Base-by-base conservation (phyloP, 1,140 invertebrate genomes). In the Melipona quadrifasciata region DNA sequence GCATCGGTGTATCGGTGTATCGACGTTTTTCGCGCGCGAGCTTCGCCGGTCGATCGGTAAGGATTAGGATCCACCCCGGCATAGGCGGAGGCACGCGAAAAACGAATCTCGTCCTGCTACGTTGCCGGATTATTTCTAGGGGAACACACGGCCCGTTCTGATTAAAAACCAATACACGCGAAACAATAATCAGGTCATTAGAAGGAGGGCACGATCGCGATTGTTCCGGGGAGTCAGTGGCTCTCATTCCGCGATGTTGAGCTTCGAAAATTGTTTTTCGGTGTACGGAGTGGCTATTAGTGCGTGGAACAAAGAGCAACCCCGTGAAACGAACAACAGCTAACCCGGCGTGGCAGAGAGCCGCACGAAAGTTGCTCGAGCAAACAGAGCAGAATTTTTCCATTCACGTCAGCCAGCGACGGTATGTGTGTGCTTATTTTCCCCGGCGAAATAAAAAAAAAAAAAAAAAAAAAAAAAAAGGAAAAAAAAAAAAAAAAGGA, bases 151-250 rank as follows among this genome's bases (percentile, higher is more conserved):
- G 12, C 19, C 4, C 39, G 21, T 65, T 67, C 19, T 51, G n/a
- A 78, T 77, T 65, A 47, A 78, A 78, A 78, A 64, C 61, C 76
- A 67, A 78, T 78, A 65, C 2, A 47, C 24, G 58, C 65, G 58
- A 51, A 65, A 51, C n/a, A 65, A 27, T 77, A 77, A 77, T 77
- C 34, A 47, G 34, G 58, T 31, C 58, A n/a, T 77, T 39, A 64
- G 14, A 21, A 64, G 8, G 34, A 27, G 68, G n/a, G 39, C 68
- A 71, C 24, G 68, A 71, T 71, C 16, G 68, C 4, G 12, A 72
- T 47, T 72, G 47, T 72, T 72, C 47, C 70, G 70, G 8, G 16
- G 16, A 16, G 24, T 47, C 39, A 47, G 4, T 71, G 14, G 39
- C 16, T 71, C 24, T 71, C 68, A n/a, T 47, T 71, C 24, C 68